These are phyloP conservation scores for Leptosomus discolor DNA, from an alignment of 2,113 vertebrate genomes.

Conservation along the genomic window DNA sequence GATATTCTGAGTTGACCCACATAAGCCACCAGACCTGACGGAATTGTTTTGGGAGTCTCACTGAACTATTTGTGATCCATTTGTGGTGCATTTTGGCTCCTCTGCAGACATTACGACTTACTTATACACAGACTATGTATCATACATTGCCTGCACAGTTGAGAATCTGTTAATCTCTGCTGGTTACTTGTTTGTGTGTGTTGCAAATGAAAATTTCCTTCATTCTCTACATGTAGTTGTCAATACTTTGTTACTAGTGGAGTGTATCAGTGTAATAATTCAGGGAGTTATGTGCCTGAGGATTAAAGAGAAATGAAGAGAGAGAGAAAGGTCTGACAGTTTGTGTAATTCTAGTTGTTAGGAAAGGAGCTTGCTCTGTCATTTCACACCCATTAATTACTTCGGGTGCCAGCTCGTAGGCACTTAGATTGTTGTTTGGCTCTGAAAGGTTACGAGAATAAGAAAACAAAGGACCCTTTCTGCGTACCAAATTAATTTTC, in stretches of 20 bases:
- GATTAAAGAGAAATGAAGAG: not conserved
- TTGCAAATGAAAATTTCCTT: not conserved
- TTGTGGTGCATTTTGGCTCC: not conserved
- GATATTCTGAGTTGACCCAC: not conserved
- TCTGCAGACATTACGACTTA: not conserved
- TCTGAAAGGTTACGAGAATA: not conserved
- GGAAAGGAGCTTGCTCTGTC: not conserved
- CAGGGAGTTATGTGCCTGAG: not conserved
- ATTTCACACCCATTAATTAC: not conserved
- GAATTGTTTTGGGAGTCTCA: not conserved
- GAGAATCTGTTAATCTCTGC: not conserved
- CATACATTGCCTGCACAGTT: not conserved
- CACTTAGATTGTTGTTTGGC: not conserved
- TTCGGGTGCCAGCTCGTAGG: not conserved
- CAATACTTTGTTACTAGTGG: not conserved
- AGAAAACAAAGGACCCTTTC: not conserved
- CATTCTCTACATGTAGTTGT: not conserved
- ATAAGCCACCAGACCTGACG: not conserved
- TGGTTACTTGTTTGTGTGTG: not conserved
- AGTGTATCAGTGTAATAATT: not conserved
- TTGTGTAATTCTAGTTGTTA: not conserved
- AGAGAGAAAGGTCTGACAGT: not conserved
- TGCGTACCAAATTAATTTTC: not conserved
- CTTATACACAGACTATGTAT: not conserved
- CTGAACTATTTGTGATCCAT: not conserved